A percentile compares a stretch with the other conserved stretches of the same genome.
phyloP scores from a whole-genome alignment of 2,797 vertebrate species.

The Macrochelys suwanniensis region DNA sequence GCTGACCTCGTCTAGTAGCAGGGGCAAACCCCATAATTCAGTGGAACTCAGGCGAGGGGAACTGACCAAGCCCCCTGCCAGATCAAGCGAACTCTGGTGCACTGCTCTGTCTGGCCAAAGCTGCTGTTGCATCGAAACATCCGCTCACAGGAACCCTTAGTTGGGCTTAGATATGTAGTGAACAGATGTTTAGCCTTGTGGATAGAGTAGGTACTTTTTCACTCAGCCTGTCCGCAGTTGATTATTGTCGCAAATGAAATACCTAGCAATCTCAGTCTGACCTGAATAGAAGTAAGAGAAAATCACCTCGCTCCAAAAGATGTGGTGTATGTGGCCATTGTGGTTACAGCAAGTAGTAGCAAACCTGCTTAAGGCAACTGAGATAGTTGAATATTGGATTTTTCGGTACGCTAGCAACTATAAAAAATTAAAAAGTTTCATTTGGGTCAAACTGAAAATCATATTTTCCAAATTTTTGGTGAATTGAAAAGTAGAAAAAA shows the following conservation, averaged over 20 bases:
- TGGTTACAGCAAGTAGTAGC: background rate
- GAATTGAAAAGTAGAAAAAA: background rate
- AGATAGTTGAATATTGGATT: background rate
- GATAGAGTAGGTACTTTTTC: background rate
- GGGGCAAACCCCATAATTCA: background rate
- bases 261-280: background rate
- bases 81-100: background rate
- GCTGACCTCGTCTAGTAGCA: background rate
- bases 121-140: background rate
- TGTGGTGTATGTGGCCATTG: background rate
- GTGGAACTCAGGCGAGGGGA: no score
- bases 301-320: background rate
- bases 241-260: background rate
- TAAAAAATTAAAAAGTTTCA: background rate
- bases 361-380: background rate
- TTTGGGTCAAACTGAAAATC: background rate
- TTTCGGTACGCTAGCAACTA: background rate
- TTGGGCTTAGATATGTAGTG: fast-evolving
- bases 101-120: background rate
- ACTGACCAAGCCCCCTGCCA: background rate
- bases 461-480: background rate
- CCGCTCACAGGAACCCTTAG: background rate
- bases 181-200: background rate
- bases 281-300: background rate
- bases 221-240: background rate